phyloP scores from a whole-genome alignment of 2,113 vertebrate genomes.

The Eira barbara region DNA sequence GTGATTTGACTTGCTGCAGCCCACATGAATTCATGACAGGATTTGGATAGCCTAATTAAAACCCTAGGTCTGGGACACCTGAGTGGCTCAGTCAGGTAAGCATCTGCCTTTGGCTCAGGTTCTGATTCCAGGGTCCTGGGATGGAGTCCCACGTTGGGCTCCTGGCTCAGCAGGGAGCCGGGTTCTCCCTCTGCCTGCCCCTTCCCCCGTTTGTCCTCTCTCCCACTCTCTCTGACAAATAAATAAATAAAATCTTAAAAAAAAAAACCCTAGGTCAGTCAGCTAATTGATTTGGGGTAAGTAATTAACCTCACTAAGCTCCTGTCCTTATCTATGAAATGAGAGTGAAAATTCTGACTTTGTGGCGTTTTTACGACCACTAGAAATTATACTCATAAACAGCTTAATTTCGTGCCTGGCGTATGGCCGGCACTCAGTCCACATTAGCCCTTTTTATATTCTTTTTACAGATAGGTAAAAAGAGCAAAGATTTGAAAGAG shows the following conservation, averaged over 20 bases:
- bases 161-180: too few species aligned
- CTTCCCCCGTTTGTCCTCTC: neutral
- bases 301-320: neutral
- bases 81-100: neutral
- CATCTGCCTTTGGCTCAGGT: neutral
- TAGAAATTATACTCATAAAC: conserved; percentile 1
- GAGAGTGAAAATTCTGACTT: neutral
- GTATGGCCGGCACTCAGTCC: neutral
- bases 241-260: neutral
- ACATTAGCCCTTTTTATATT: neutral
- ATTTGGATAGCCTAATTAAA: neutral
- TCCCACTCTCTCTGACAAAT: neutral
- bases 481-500: conserved; percentile 6
- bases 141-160: neutral
- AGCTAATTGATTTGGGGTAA: neutral
- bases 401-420: neutral
- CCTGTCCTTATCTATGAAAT: neutral
- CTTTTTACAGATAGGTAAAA: neutral
- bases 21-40: neutral
- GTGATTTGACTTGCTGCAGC: neutral
- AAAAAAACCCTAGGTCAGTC: neutral
- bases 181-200: neutral
- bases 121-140: neutral
- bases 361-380: neutral
- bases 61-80: neutral